These are phyloP conservation scores for Phoenoteleia sp. DNA, from an alignment of 2,888 invertebrate genomes.

Conservation along the genomic window DNA sequence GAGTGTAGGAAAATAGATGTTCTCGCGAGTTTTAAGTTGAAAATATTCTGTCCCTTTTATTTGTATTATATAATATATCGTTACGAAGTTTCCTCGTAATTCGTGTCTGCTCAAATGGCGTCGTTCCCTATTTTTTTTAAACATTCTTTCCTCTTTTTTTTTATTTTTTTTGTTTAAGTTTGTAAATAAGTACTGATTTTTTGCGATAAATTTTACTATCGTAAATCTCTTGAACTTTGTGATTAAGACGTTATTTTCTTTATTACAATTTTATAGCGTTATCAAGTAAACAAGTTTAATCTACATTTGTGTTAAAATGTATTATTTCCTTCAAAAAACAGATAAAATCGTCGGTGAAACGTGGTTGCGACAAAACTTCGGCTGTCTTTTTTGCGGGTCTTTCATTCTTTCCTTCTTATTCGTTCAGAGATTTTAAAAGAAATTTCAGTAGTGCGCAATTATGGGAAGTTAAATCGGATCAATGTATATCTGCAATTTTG, in stretches of 20 bases:
- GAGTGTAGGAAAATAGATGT: slow-evolving; percentile 49
- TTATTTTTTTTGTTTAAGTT: slow-evolving; percentile 8
- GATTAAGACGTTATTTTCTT: slow-evolving; percentile 58
- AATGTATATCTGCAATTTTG: slow-evolving; percentile 23
- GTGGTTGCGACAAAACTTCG: slow-evolving; percentile 1
- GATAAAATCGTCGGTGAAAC: slow-evolving; percentile 48
- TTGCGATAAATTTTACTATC: slow-evolving; percentile 51
- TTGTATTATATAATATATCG: slow-evolving; percentile 49
- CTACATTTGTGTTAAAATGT: slow-evolving; percentile 56
- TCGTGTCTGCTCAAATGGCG: neutral
- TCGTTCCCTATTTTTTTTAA: slow-evolving; percentile 1
- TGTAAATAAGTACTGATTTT: slow-evolving; percentile 45
- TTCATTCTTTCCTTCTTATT: slow-evolving; percentile 6
- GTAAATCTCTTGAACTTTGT: slow-evolving; percentile 63
- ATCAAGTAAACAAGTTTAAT: slow-evolving; percentile 61
- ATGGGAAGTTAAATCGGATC: slow-evolving; percentile 5
- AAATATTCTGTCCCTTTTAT: slow-evolving; percentile 16
- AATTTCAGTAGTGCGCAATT: slow-evolving; percentile 41
- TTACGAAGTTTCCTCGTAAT: slow-evolving; percentile 3
- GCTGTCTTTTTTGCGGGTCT: neutral
- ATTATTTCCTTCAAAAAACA: slow-evolving; percentile 58
- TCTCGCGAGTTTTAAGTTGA: slow-evolving; percentile 3
- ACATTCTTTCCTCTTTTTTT: neutral
- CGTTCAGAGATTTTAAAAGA: slow-evolving; percentile 60
- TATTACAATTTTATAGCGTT: slow-evolving; percentile 57